These are phyloP conservation scores for Exephanes ischioxanthus DNA, from an alignment of 2,888 invertebrate species.

Conservation along the genomic window DNA sequence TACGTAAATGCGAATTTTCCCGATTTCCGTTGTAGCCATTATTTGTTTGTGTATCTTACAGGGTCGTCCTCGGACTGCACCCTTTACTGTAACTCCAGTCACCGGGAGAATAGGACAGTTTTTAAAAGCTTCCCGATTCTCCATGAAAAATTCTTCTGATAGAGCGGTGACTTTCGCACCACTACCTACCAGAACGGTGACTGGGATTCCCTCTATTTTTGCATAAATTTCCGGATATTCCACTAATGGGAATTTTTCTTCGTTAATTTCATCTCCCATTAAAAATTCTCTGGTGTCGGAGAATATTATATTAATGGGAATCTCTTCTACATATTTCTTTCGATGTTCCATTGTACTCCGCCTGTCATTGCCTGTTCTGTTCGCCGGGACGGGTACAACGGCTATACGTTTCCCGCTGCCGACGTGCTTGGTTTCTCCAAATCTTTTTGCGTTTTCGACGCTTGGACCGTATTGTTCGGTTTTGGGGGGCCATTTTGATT, in stretches of 20 bases:
- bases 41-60: background rate
- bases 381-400: no score
- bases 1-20: background rate
- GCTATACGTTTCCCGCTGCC: no score
- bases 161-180: background rate
- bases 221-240: conserved; percentile 4
- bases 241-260: background rate
- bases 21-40: background rate
- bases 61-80: background rate
- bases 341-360: no score
- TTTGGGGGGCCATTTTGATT: no score
- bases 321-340: no score
- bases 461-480: no score
- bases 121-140: background rate
- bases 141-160: background rate
- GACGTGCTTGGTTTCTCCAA: no score
- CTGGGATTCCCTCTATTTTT: background rate
- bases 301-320: no score
- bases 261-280: background rate
- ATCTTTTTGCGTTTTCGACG: no score
- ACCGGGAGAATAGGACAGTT: background rate
- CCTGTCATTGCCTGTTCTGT: no score
- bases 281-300: no score
- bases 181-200: background rate
- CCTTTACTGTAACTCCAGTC: background rate